phyloP scores from a whole-genome alignment of 2,888 invertebrate genomes.

The Volucella inanis region DNA sequence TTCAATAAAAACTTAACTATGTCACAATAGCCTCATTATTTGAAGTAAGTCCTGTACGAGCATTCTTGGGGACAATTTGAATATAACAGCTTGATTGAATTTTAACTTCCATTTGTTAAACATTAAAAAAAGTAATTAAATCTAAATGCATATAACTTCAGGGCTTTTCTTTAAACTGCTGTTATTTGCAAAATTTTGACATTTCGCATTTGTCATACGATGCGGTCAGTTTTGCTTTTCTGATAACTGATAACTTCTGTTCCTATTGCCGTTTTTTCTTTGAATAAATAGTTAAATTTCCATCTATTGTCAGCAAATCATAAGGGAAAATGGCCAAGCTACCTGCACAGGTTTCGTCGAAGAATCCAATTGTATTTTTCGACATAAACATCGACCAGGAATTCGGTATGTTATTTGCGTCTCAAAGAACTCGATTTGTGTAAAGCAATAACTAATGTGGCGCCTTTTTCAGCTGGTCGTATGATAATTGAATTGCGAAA shows the following conservation, averaged over 20 bases:
- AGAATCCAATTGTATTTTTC: conserved; percentile 88
- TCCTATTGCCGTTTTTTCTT: background rate
- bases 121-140: too few relatives aligned
- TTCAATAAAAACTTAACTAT: too few relatives aligned
- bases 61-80: too few relatives aligned
- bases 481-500: conserved; percentile 93
- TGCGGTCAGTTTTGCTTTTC: background rate
- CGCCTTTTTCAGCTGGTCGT: conserved; percentile 87
- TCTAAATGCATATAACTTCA: too few relatives aligned
- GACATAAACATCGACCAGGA: conserved; percentile 88
- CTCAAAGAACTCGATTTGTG: background rate
- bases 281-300: conserved; percentile 8
- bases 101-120: too few relatives aligned
- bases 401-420: conserved; percentile 84
- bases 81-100: too few relatives aligned
- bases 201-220: conserved; percentile 6
- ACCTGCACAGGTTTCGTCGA: conserved; percentile 76
- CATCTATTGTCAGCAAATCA: background rate
- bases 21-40: too few relatives aligned
- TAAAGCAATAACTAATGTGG: background rate
- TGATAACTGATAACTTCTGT: background rate
- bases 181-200: conserved; percentile 28
- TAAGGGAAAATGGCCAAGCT: conserved; percentile 65
- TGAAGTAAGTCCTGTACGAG: too few relatives aligned
- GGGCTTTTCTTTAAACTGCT: background rate